These are phyloP conservation scores for Percina caprodes DNA, from an alignment of 2,113 vertebrate species.

Conservation along the genomic window DNA sequence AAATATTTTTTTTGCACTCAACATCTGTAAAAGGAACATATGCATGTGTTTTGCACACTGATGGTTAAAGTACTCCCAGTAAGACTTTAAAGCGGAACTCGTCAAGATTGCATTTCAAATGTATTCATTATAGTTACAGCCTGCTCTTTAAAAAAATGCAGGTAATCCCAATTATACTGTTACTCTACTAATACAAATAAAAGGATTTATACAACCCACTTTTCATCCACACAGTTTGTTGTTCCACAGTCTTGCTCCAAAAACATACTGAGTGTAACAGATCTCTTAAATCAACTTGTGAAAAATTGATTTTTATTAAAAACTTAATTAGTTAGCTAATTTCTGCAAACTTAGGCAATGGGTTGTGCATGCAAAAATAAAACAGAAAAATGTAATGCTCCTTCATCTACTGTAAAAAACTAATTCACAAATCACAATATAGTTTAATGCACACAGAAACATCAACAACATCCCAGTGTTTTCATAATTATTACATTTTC, in stretches of 20 bases:
- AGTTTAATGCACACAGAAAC: background rate
- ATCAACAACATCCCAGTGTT: background rate
- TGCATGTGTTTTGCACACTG: background rate
- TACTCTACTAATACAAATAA: too few species aligned
- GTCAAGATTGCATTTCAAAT: background rate
- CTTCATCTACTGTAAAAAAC: background rate
- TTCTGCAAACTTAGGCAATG: background rate
- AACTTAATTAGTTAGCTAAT: conserved; percentile 3
- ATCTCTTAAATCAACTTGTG: background rate
- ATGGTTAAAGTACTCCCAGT: too few species aligned
- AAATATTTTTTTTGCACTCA: background rate
- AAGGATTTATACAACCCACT: background rate
- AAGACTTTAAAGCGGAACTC: too few species aligned
- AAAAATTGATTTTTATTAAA: background rate
- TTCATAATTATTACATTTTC: too few species aligned
- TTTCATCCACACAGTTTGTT: background rate
- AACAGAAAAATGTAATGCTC: background rate
- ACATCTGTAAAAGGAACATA: background rate
- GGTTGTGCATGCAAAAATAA: background rate
- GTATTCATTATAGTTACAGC: background rate
- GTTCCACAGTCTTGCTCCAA: background rate
- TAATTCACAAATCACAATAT: background rate
- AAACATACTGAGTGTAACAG: background rate
- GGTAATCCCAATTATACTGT: background rate
- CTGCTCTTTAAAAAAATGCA: background rate